Evolutionary conservation across 2,797 vertebrate genomes (phyloP).

Genomic region (Lithobates pipiens): DNA sequence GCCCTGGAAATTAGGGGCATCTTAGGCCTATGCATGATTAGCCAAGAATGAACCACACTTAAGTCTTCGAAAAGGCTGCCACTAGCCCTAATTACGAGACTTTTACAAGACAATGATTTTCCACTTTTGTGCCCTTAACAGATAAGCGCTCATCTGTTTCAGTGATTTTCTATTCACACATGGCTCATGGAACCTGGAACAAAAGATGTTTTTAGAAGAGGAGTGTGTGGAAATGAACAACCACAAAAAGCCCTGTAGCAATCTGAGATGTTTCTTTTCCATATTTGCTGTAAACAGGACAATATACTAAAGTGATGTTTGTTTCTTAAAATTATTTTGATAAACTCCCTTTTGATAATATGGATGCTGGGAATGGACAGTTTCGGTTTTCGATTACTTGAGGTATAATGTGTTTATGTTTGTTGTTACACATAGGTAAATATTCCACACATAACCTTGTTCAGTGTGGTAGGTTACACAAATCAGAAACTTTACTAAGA

Average conservation of each 20-base stretch:
- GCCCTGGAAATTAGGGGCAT: slow-evolving; percentile 52
- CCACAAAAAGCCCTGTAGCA: slow-evolving; percentile 3
- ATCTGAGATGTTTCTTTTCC: not conserved
- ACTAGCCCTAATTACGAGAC: slow-evolving; percentile 54
- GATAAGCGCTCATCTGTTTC: slow-evolving; percentile 53
- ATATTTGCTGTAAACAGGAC: not conserved
- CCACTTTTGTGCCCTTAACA: slow-evolving; percentile 49
- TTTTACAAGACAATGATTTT: slow-evolving; percentile 57
- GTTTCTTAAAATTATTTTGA: not conserved
- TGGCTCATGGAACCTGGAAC: slow-evolving; percentile 26
- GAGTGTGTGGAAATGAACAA: slow-evolving; percentile 25
- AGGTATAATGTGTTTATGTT: too few relatives aligned
- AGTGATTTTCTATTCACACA: slow-evolving; percentile 46
- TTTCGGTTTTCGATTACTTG: too few relatives aligned
- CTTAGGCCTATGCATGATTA: slow-evolving; percentile 56
- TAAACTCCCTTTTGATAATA: too few relatives aligned
- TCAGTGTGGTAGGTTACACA: too few relatives aligned
- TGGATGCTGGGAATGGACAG: too few relatives aligned
- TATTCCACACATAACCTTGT: too few relatives aligned
- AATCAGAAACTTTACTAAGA: not conserved
- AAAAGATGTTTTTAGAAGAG: slow-evolving; percentile 29
- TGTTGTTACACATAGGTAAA: too few relatives aligned
- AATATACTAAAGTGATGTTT: not conserved
- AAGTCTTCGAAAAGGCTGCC: slow-evolving; percentile 50
- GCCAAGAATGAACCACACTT: slow-evolving; percentile 59